A percentile compares a stretch with the other conserved stretches of the same genome.
Evolutionary conservation across 2,797 vertebrate genomes (phyloP).

Genomic region (Pteronotus mesoamericanus): DNA sequence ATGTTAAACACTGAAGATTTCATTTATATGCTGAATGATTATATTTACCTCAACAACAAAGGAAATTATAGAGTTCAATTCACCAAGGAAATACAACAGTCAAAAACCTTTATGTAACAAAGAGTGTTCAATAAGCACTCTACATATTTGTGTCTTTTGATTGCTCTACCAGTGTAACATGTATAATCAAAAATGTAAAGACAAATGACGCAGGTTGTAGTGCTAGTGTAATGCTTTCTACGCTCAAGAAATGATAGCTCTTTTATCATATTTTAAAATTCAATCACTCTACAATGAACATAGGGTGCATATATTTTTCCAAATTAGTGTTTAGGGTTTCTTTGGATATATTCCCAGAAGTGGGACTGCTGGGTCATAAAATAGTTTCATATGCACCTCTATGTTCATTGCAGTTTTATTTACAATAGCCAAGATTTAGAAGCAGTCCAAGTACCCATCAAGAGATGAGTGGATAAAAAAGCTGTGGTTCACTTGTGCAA

Average conservation of each 20-base stretch:
- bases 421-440: neutral
- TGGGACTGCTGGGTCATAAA: neutral
- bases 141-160: neutral
- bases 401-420: neutral
- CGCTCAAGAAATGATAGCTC: neutral
- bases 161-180: neutral
- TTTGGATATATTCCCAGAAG: neutral
- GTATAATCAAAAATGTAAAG: neutral
- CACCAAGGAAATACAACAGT: neutral
- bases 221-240: neutral
- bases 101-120: neutral
- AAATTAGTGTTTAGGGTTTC: neutral
- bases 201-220: neutral
- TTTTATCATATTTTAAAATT: neutral
- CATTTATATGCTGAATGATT: neutral
- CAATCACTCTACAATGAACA: neutral
- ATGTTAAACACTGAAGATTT: neutral
- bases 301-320: neutral
- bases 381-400: neutral
- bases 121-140: neutral
- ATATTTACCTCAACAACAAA: neutral
- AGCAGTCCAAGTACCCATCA: neutral
- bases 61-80: neutral
- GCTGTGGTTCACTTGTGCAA: neutral
- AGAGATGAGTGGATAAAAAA: neutral